These are phyloP conservation scores for Hanleya hanleyi DNA, from an alignment of 2,888 invertebrate genomes.

Conservation along the genomic window DNA sequence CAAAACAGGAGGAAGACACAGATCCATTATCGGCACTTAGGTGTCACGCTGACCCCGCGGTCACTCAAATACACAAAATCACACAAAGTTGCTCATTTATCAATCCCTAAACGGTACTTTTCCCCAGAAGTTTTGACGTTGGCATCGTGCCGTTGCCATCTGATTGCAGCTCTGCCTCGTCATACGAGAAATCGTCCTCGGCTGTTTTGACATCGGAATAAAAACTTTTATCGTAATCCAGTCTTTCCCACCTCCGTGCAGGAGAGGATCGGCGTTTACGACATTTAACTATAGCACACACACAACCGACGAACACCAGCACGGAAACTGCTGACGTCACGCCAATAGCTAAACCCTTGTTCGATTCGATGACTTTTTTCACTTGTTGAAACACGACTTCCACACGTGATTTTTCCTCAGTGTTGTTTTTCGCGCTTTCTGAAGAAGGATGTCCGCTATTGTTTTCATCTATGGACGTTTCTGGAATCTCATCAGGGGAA, in stretches of 20 bases:
- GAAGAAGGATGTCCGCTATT: background rate
- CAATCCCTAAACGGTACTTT: background rate
- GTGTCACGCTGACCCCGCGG: too few species aligned
- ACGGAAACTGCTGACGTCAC: background rate
- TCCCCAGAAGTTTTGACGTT: slow-evolving; percentile 3
- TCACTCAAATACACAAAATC: too few species aligned
- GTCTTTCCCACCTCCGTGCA: background rate
- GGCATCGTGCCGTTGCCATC: slow-evolving; percentile 8
- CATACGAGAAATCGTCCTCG: slow-evolving; percentile 1
- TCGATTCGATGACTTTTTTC: background rate
- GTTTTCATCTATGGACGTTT: background rate
- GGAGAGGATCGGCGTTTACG: background rate
- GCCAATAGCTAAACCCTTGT: background rate
- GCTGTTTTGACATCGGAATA: slow-evolving; percentile 6
- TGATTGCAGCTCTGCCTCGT: background rate
- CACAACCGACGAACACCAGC: background rate
- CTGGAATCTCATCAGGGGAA: background rate
- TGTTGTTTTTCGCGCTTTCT: background rate
- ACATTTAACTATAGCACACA: background rate
- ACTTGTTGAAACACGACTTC: background rate
- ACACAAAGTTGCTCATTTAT: too few species aligned
- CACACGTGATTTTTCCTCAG: background rate
- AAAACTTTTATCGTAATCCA: slow-evolving; percentile 12
- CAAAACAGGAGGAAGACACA: too few species aligned
- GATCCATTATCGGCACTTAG: too few species aligned